Evolutionary conservation across 1,140 invertebrate genomes (phyloP), one percentile per base, ranked within the genome.

Genomic region (Monochamus saltuarius): DNA sequence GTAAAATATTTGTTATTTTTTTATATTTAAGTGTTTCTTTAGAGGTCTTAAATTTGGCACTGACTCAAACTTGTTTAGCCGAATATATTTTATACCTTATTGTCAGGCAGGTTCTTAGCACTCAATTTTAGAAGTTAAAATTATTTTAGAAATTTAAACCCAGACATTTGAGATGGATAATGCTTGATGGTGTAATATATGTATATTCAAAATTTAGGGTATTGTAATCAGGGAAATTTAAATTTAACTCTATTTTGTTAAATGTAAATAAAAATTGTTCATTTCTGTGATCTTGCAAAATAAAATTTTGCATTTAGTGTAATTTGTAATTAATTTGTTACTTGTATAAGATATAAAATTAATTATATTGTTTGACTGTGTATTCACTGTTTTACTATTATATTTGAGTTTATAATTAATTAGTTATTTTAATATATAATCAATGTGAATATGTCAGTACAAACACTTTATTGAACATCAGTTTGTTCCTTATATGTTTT

Each of bases 271-370:
- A 42, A 42, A 34, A 29, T 40, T 42, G 38, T 22, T 39, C 17
- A 42, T 39, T 55, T 34, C 45, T 47, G 45, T 47, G 45, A 47
- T 47, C 45, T 47, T 47, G 45, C 45, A 47, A 47, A 47, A 47
- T 47, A 10, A 47, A 47, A 47, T 47, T 47, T 47, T 47, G 45
- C 45, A 47, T 47, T 47, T 47, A 47, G 45, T 10, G 17, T 47
- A 47, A 47, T 16, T 17, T 47, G 45, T 47, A 47, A 47, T 47
- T 19, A 47, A 29, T 47, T 47, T 19, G 45, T 47, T 47, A 47
- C 4, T 22, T 22, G 11, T 47, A 22, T 47, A 47, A 47, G 22
- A 29, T 29, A 6, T 29, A 29, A 29, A 29, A 47, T 9, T 2
- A 19, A 47, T 17, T n/a, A 22, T n/a, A 47, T 47, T 16, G 13